phyloP scores from a whole-genome alignment of 2,888 invertebrate genomes.

The Diadegma fenestrale region DNA sequence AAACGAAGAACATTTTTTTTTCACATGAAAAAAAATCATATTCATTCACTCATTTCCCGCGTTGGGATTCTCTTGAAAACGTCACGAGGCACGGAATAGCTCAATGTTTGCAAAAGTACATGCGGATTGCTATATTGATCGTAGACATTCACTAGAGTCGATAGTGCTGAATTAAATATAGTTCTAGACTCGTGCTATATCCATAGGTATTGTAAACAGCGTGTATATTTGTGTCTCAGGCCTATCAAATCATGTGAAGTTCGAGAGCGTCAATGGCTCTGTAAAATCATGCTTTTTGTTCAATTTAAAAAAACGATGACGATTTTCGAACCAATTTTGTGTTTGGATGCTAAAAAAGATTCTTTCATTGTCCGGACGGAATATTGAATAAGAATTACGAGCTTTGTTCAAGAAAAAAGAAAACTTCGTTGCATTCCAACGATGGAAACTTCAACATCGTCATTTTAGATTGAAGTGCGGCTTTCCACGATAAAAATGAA shows the following conservation, averaged over 20 bases:
- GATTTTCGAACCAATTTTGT: too few relatives aligned
- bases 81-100: not conserved
- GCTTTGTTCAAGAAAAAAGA: too few relatives aligned
- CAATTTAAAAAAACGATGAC: too few relatives aligned
- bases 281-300: not conserved
- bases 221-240: not conserved
- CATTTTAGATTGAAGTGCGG: too few relatives aligned
- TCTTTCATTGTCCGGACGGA: too few relatives aligned
- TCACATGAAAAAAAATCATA: not conserved
- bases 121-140: constrained; percentile 43
- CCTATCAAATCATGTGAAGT: not conserved
- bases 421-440: too few relatives aligned
- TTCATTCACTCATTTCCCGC: not conserved
- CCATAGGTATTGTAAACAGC: not conserved
- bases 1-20: not conserved
- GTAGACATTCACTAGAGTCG: constrained; percentile 18
- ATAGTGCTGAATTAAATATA: constrained; percentile 46
- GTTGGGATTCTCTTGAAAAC: not conserved
- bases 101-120: constrained; percentile 6
- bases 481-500: too few relatives aligned
- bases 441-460: too few relatives aligned
- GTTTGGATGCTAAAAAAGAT: too few relatives aligned
- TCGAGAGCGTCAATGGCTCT: constrained; percentile 1
- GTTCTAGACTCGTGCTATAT: not conserved
- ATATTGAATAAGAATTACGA: too few relatives aligned